Conservation (phyloP, 2,797 vertebrate species). For the Xiphorhynchus erythropygius region DNA sequence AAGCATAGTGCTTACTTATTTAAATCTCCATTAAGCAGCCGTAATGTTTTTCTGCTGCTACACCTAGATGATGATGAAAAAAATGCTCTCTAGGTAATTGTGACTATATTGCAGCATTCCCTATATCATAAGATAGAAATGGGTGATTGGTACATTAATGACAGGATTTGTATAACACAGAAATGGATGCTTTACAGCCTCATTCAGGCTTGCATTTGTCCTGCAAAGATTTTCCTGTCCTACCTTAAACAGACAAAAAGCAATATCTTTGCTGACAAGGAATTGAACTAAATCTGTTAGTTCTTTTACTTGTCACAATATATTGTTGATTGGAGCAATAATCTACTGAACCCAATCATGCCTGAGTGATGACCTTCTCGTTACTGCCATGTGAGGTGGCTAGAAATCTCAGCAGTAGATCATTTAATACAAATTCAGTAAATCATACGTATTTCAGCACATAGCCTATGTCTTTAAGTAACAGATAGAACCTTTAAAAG, state of each 20-base stretch:
- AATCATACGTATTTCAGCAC: not conserved
- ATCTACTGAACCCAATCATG: not conserved
- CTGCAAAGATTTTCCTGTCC: not conserved
- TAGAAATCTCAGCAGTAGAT: not conserved
- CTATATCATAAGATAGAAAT: not conserved
- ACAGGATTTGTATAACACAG: not conserved
- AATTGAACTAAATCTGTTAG: not conserved
- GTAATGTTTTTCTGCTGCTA: not conserved
- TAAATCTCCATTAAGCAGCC: not conserved
- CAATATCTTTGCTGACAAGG: not conserved
- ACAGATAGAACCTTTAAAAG: not conserved
- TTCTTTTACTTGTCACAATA: not conserved
- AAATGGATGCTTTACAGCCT: not conserved
- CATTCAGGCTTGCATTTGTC: not conserved
- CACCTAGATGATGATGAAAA: not conserved
- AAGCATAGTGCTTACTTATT: not conserved
- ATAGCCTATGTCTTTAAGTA: not conserved
- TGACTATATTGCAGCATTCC: not conserved
- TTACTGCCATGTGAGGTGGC: not conserved
- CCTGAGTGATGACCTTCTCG: not conserved
- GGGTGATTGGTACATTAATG: not conserved
- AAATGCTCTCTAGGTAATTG: not conserved
- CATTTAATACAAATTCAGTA: not conserved
- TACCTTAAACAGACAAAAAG: not conserved
- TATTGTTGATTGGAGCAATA: not conserved